Evolutionary conservation across 2,888 invertebrate genomes (phyloP).

Genomic region (Sympetrum striolatum): DNA sequence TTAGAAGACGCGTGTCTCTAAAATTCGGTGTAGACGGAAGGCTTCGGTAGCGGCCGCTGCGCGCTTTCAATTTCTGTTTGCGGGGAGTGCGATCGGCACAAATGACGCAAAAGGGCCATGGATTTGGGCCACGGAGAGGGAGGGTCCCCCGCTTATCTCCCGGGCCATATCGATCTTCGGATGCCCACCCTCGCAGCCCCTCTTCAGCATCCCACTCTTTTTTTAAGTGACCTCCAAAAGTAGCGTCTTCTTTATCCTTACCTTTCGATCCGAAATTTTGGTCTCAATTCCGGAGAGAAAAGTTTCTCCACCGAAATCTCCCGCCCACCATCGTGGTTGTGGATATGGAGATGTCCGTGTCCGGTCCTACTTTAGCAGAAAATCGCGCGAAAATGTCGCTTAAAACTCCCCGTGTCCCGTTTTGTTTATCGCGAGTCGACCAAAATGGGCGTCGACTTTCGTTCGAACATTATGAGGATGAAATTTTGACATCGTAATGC

Average conservation of each 20-base stretch:
- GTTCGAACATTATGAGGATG: not conserved
- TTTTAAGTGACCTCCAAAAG: not conserved
- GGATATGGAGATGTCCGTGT: too few species aligned
- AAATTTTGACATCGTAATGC: not conserved
- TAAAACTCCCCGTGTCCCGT: too few species aligned
- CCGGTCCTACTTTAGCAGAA: too few species aligned
- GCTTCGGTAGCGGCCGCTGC: not conserved
- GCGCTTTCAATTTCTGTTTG: not conserved
- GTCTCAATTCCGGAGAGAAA: not conserved
- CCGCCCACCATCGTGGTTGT: too few species aligned
- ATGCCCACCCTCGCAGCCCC: not conserved
- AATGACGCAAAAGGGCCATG: not conserved
- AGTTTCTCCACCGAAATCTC: too few species aligned
- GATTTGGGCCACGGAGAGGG: not conserved
- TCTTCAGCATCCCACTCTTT: not conserved
- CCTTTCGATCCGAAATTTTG: not conserved
- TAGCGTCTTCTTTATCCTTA: not conserved
- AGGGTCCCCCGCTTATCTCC: not conserved
- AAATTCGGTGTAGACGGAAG: too few species aligned
- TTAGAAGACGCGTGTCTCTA: too few species aligned
- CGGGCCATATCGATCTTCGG: conserved; percentile 12
- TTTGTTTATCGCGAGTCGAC: too few species aligned
- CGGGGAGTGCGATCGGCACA: not conserved
- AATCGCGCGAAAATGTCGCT: too few species aligned
- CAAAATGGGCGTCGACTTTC: too few species aligned